Percentiles rank a stretch among this genome's conserved stretches.
phyloP scores from a whole-genome alignment of 2,113 vertebrate species.

The Tupaia chinensis region DNA sequence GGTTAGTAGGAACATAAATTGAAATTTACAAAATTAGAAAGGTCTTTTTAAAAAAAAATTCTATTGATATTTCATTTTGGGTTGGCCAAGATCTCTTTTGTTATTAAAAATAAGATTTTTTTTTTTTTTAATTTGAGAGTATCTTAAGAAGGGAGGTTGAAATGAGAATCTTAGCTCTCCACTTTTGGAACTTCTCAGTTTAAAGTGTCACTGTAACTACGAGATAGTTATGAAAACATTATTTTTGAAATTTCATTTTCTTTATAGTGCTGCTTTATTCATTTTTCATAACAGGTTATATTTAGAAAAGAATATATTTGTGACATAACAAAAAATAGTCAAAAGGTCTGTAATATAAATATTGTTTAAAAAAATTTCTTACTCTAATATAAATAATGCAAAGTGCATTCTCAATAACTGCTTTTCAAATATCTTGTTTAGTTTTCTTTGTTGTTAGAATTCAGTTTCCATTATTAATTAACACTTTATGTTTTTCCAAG shows the following conservation, averaged over 20 bases:
- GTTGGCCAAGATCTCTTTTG: neutral
- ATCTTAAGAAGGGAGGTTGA: neutral
- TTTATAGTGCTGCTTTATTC: neutral
- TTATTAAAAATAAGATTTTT: neutral
- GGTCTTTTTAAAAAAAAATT: constrained; percentile 1
- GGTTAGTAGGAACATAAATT: neutral
- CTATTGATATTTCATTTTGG: neutral
- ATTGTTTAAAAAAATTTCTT: neutral
- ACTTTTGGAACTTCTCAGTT: neutral
- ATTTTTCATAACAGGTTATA: neutral
- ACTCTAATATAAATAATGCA: neutral
- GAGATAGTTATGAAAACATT: neutral
- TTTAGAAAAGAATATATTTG: neutral
- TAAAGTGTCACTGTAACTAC: neutral
- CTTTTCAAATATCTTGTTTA: constrained; percentile 28
- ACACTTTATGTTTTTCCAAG: neutral
- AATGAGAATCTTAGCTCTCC: neutral
- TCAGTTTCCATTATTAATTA: neutral
- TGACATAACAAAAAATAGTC: neutral
- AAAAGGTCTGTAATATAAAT: neutral
- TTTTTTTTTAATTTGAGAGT: neutral
- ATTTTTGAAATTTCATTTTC: constrained; percentile 48
- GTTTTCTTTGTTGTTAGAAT: neutral
- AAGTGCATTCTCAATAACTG: neutral
- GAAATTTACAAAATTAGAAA: constrained; percentile 36